Evolutionary conservation across 2,888 invertebrate genomes (phyloP).

Genomic region (Hedya salicella): DNA sequence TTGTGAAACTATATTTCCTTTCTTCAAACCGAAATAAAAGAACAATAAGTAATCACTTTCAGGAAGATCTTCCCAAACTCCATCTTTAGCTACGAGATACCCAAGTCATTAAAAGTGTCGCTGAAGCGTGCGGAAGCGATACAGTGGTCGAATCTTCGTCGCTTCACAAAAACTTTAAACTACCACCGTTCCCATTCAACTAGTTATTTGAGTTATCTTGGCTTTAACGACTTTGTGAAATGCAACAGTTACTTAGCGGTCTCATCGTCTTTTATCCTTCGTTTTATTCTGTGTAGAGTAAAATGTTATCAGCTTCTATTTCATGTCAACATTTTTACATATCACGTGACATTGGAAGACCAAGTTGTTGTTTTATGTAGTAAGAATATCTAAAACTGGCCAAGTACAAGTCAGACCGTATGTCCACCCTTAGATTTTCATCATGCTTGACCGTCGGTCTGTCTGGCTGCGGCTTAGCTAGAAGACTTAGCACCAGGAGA

Average conservation of each 20-base stretch:
- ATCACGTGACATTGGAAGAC: no score
- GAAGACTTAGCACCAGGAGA: no score
- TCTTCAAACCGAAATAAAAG: neutral
- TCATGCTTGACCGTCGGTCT: no score
- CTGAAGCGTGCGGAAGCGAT: conserved; percentile 73
- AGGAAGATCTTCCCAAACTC: conserved; percentile 11
- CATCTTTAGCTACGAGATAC: conserved; percentile 13
- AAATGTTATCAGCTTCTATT: no score
- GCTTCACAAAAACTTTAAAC: conserved; percentile 77
- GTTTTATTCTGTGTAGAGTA: neutral
- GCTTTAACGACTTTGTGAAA: conserved; percentile 66
- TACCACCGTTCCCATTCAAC: conserved; percentile 67
- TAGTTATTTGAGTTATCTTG: conserved; percentile 77
- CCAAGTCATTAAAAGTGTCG: conserved; percentile 79
- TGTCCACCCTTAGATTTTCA: no score
- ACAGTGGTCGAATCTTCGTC: conserved; percentile 72
- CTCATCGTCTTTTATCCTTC: conserved; percentile 2
- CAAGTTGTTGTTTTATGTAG: no score
- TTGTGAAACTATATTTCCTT: no score
- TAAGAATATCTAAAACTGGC: no score
- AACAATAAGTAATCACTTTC: neutral
- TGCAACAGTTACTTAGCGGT: conserved; percentile 61
- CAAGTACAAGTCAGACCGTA: no score
- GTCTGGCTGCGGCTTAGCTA: no score
- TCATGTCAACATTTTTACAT: no score